Evolutionary conservation across 2,888 invertebrate genomes (phyloP), one percentile per base, ranked within the genome.

Genomic region (Caenorhabditis sp.): DNA sequence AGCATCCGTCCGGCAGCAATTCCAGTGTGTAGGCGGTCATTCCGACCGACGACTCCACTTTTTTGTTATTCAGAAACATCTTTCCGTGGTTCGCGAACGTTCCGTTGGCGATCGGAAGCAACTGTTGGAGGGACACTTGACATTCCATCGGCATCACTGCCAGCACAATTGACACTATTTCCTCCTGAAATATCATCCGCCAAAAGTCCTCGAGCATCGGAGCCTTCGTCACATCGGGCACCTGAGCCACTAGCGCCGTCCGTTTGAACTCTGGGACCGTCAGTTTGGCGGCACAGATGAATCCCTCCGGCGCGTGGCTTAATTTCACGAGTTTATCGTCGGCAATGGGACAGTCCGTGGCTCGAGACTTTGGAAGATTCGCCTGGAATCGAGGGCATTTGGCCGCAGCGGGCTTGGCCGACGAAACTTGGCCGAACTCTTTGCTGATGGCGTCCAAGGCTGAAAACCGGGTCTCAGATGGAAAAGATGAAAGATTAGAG

Each of bases 11-110:
- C 0, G 75, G 79, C 11, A 79, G 68, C 20, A 76, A 43, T 27
- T 79, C 79, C 15, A 79, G n/a, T 0, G 41, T 52, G 37, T 66
- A 75, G 13, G 48, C 22, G 7, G 58, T 66, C 32, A 39, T 45
- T 6, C 32, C 61, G 6, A 41, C 43, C 24, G 56, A 20, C 17
- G 52, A 52, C n/a, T 63, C 59, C n/a, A 72, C 62, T 27, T 75
- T 75, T 20, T 65, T 70, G 35, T 71, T 75, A 39, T 79, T 75
- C 43, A 79, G n/a, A 39, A 79, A 79, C 75, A 79, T 79, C 37
- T 66, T 65, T 8, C 79, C 79, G 35, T 62, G 56, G 35, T 70
- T 58, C 8, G 56, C 20, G 45, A 58, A 71, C 9, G 32, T 24
- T n/a, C 45, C 59, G 30, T 9, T 4, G 8, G 43, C 52, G 22